Percentiles rank a stretch among this genome's conserved stretches.
These are phyloP conservation scores for Albula goreensis DNA, from an alignment of 2,113 vertebrate species.

Conservation along the genomic window DNA sequence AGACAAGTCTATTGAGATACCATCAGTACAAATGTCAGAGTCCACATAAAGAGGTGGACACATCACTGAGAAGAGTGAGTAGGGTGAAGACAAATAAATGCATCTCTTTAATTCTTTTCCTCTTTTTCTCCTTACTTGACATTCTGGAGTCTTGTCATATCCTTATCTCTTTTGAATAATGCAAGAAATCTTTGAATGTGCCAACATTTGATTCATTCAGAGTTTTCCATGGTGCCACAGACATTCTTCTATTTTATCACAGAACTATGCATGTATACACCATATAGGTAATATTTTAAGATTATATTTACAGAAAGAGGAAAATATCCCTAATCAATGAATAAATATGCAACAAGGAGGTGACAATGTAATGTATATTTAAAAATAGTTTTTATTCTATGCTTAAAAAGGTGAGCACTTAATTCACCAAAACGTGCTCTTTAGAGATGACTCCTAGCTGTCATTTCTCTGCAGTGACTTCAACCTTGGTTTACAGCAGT, in stretches of 20 bases:
- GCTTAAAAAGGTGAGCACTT: slow-evolving; percentile 8
- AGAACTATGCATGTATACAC: no score
- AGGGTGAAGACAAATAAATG: slow-evolving; percentile 22
- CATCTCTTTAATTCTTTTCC: slow-evolving; percentile 28
- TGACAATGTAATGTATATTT: no score
- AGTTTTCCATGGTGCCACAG: no score
- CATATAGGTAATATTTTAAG: no score
- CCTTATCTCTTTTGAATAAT: neutral
- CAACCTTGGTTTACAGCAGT: neutral
- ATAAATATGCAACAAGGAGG: no score
- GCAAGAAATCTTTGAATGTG: no score
- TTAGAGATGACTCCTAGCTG: neutral
- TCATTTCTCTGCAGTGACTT: neutral
- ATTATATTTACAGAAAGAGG: no score
- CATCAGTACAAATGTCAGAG: slow-evolving; percentile 40
- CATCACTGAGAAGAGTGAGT: slow-evolving; percentile 28
- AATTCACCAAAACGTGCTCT: slow-evolving; percentile 24
- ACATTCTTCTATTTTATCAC: no score
- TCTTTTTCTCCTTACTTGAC: neutral
- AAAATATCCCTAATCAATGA: no score
- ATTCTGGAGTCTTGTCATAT: no score
- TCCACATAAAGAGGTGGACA: slow-evolving; percentile 38
- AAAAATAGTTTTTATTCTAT: neutral
- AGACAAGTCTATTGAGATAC: slow-evolving; percentile 44
- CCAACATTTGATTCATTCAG: no score